These are phyloP conservation scores for Periophthalmus magnuspinnatus DNA, from an alignment of 2,797 vertebrate species.

Conservation along the genomic window DNA sequence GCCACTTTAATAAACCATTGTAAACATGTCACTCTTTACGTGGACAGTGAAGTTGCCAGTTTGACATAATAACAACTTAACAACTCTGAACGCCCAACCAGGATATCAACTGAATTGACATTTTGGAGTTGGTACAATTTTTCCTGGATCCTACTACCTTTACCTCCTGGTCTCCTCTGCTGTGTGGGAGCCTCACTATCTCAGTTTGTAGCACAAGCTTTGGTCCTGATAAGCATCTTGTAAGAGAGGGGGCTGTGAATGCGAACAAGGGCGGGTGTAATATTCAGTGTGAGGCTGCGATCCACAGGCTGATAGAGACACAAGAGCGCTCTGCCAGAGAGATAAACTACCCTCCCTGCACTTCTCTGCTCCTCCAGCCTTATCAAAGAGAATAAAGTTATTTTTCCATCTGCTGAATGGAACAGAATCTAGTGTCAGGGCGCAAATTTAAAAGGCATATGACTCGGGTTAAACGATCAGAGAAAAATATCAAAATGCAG, in stretches of 20 bases:
- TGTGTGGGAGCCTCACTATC: background rate
- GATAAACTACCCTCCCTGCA: constrained; percentile 42
- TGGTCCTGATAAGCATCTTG: constrained; percentile 25
- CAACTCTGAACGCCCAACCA: no score
- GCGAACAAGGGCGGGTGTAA: constrained; percentile 31
- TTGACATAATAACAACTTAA: no score
- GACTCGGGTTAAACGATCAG: background rate
- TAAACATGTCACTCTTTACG: no score
- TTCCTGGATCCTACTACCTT: background rate
- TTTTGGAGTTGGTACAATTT: no score
- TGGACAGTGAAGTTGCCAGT: no score
- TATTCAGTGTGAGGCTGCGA: constrained; percentile 45
- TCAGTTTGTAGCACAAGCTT: constrained; percentile 10
- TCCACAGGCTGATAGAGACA: constrained; percentile 41
- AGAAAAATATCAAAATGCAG: no score
- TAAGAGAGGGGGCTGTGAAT: constrained; percentile 18
- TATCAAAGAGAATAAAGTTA: constrained; percentile 37
- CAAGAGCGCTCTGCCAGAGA: constrained; percentile 37
- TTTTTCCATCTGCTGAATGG: constrained; percentile 22
- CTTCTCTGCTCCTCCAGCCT: constrained; percentile 34
- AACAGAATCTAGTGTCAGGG: constrained; percentile 3
- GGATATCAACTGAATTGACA: no score
- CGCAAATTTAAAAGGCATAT: constrained; percentile 4
- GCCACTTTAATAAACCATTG: no score
- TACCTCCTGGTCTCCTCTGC: background rate